Base-by-base conservation (phyloP, 1,140 invertebrate genomes). In the Tetranychus urticae region DNA sequence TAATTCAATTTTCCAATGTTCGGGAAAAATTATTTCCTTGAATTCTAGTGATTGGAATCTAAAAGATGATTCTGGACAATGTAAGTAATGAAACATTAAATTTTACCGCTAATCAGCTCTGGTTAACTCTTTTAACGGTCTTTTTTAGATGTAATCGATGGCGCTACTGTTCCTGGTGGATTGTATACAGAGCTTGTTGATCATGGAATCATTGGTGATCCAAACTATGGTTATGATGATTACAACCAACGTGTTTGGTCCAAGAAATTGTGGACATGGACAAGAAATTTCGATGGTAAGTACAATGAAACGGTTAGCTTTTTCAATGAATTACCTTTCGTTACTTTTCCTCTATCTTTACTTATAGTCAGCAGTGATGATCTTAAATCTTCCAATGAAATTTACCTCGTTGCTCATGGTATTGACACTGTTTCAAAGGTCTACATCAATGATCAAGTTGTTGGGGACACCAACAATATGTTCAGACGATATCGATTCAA, bases 391-490 rank as follows among this genome's bases (percentile, higher is more conserved):
- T 67, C 71, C 46, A 62, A 70, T n/a, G 70, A 74, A 56, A 67
- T 78, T 7, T 67, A 77, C 54, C 68, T 89, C 23, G 77, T 83
- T 23, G 82, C 87, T 61, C 77, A 92, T 66, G 90, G 91, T 8
- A 70, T 96, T 7, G 91, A 96, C 70, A 93, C 90, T 0, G 77
- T 90, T 61, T 75, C 85, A 2, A 77, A 73, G 55, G 76, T 96
- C 33, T 77, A 70, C 66, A 57, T 96, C 2, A 96, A 96, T 73
- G 77, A 76, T 50, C 14, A 69, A 31, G 62, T 72, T 0, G 70
- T 93, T 35, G 86, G 83, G 0, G 69, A 70, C 52, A 79, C 82
- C 1, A 76, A 82, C 61, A 96, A 96, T 70, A 93, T 94, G 89
- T 97, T 96, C 72, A 73, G 85, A 2, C 76, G 79, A 69, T 91